Evolutionary conservation across 53 echinoderm and acorn worm species (phyloP), one percentile per base, ranked within the genome.

Genomic region (Henricia sp.): DNA sequence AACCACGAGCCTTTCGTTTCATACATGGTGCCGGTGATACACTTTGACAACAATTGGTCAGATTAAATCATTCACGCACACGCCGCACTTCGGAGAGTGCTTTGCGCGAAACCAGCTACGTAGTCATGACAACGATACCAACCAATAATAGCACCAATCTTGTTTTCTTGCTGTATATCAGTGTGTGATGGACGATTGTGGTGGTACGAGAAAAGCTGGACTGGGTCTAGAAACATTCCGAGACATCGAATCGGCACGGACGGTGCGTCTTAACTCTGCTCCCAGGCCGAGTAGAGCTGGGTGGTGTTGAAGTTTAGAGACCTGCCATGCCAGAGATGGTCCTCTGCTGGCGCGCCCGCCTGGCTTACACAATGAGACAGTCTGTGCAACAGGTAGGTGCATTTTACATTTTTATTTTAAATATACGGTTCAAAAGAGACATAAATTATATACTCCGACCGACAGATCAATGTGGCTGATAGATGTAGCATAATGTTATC

Each of bases 81-180:
- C 29, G 62, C 62, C 32, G 5, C 19, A 55, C 23, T 43, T 6
- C 5, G 25, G 13, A 40, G 1, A 54, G 6, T 3, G 9, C 4
- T 52, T n/a, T 11, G 20, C 38, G 26, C 35, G 8, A 28, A 10
- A 14, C 10, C 2, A 19, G 55, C 55, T 80, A 64, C 63, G 80
- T 80, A 63, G 80, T 48, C 63, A 80, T 80, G 80, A 64, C 80
- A 80, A 80, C 80, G 63, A 63, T 80, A 80, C 50, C 64, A 44
- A 48, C 57, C 64, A 80, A 44, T 80, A 64, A 80, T 63, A 62
- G 30, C 50, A 43, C 46, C 48, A 64, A 63, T 80, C 50, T 33
- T 42, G 50, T 80, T 80, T 64, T 63, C 48, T 80, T 48, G 80
- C 63, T 64, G 24, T 48, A 80, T 63, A 64, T 28, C 38, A 36